Percentiles rank a stretch among this genome's conserved stretches.
Evolutionary conservation across 2,113 vertebrate species (phyloP).

Genomic region (Cyprinodon variegatus): DNA sequence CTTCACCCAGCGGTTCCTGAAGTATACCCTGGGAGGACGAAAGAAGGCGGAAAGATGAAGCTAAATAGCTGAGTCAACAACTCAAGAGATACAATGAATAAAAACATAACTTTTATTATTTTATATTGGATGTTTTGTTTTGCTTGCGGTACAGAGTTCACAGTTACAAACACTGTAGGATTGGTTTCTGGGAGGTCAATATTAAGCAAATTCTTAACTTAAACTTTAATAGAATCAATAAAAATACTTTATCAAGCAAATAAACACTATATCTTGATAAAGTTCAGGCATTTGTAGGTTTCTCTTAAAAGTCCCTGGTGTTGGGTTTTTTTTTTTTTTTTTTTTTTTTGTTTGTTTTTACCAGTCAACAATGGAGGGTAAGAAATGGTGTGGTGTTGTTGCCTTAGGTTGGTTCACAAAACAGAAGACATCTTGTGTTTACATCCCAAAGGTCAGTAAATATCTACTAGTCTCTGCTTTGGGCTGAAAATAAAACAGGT

Average conservation of each 20-base stretch:
- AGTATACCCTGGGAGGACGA: conserved; percentile 90
- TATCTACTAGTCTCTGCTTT: conserved; percentile 2
- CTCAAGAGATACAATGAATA: background rate
- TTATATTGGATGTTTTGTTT: too few species aligned
- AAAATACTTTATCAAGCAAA: too few species aligned
- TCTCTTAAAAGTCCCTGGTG: conserved; percentile 20
- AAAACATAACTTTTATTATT: background rate
- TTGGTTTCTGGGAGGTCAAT: background rate
- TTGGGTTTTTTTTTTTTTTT: background rate
- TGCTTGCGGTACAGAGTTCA: too few species aligned
- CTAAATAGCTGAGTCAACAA: background rate
- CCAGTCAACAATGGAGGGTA: conserved; percentile 17
- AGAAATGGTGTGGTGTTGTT: background rate
- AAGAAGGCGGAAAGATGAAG: conserved; percentile 9
- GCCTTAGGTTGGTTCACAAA: conserved; percentile 8
- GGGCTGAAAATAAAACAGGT: background rate
- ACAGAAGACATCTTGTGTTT: background rate
- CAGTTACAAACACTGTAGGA: too few species aligned
- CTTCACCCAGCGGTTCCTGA: conserved; percentile 99
- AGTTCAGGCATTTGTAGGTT: conserved; percentile 2
- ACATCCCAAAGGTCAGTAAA: conserved; percentile 4
- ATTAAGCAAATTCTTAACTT: background rate
- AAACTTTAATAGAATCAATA: too few species aligned
- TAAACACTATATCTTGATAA: too few species aligned
- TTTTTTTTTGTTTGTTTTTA: conserved; percentile 22